Evolutionary conservation across 2,113 vertebrate species (phyloP).

Genomic region (Phalacrocorax brasilianus): DNA sequence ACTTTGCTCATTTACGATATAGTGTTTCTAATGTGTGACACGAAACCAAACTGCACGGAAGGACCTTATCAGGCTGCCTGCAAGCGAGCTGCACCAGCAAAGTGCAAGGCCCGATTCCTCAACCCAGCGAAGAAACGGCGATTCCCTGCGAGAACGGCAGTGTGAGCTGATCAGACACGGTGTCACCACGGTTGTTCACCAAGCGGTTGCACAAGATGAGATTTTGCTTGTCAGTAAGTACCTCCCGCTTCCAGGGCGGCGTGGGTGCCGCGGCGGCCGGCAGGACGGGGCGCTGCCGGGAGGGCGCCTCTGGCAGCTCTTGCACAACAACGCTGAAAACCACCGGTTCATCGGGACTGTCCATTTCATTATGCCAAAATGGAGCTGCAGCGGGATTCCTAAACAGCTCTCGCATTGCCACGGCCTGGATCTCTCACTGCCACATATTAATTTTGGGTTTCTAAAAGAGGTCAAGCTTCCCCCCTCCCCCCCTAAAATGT

Average conservation of each 20-base stretch:
- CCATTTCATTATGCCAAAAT: not conserved
- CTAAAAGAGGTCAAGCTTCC: not conserved
- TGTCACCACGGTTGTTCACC: not conserved
- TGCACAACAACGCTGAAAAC: not conserved
- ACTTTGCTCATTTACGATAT: not conserved
- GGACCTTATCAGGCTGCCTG: not conserved
- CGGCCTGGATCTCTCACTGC: not conserved
- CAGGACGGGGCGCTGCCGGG: fast-evolving
- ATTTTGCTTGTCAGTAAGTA: not conserved
- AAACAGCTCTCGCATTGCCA: not conserved
- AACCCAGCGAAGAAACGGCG: fast-evolving
- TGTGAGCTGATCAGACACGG: fast-evolving
- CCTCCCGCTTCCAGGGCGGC: not conserved
- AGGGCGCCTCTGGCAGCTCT: not conserved
- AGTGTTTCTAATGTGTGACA: not conserved
- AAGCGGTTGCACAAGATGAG: not conserved
- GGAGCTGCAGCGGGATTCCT: not conserved
- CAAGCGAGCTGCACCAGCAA: not conserved
- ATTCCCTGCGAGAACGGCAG: not conserved
- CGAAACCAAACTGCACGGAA: not conserved
- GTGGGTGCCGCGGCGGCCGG: fast-evolving
- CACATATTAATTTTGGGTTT: not conserved
- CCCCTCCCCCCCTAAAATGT: not conserved
- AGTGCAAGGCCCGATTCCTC: not conserved
- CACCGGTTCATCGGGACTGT: not conserved